Conservation (phyloP, 2,888 invertebrate species). For the Antheraea yamamai region DNA sequence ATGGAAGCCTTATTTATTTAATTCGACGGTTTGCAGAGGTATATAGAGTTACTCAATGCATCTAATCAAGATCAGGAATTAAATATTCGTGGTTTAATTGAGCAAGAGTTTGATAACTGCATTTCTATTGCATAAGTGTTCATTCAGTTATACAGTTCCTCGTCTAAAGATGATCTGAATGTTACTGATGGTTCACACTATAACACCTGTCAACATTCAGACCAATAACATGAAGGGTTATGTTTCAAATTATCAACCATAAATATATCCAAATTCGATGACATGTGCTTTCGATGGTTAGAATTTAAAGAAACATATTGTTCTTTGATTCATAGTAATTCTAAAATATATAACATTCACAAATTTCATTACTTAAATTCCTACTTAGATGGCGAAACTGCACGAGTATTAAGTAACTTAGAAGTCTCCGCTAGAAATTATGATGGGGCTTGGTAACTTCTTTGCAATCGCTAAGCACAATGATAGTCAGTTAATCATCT, state of each 20-base stretch:
- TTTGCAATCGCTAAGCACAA: constrained; percentile 35
- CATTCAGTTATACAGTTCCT: background rate
- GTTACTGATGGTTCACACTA: background rate
- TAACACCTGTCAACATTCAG: background rate
- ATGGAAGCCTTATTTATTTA: background rate
- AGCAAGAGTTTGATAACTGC: constrained; percentile 10
- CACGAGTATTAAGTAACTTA: constrained; percentile 30
- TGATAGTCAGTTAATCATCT: constrained; percentile 34
- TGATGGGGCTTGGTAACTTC: constrained; percentile 26
- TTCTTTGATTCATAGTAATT: constrained; percentile 31
- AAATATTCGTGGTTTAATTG: background rate
- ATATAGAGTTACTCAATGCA: background rate
- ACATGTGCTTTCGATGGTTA: constrained; percentile 31
- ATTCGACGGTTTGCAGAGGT: constrained; percentile 10
- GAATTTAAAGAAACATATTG: constrained; percentile 31
- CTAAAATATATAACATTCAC: constrained; percentile 26
- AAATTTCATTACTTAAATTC: constrained; percentile 36
- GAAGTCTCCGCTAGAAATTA: constrained; percentile 32
- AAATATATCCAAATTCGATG: constrained; percentile 33
- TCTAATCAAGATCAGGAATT: background rate
- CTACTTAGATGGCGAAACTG: constrained; percentile 34
- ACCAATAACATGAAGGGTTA: background rate
- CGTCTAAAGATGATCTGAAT: background rate
- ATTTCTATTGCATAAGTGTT: background rate
- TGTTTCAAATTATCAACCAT: constrained; percentile 29